Conservation (phyloP, 2,888 invertebrate species). For the Melinopterus prodromus region DNA sequence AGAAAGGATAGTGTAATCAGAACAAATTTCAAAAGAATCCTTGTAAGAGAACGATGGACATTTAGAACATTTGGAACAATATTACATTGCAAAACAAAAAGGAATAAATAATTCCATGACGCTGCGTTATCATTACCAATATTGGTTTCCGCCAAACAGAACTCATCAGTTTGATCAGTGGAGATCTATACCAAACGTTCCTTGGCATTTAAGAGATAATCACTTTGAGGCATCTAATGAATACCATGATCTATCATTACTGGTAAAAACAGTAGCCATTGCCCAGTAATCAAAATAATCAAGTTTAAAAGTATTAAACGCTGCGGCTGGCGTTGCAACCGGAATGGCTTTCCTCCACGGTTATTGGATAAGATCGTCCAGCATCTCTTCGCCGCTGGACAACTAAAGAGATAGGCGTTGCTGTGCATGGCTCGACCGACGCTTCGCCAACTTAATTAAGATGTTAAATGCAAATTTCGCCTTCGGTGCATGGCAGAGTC, state of each 20-base stretch:
- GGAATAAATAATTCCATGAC: too few relatives aligned
- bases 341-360: conserved; percentile 27
- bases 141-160: too few relatives aligned
- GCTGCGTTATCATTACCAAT: too few relatives aligned
- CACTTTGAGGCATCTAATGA: too few relatives aligned
- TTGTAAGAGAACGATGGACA: too few relatives aligned
- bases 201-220: too few relatives aligned
- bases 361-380: conserved; percentile 14
- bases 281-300: background rate
- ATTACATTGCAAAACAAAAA: too few relatives aligned
- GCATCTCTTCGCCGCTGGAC: background rate
- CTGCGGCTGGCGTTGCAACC: conserved; percentile 19
- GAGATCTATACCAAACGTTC: too few relatives aligned
- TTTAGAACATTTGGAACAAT: too few relatives aligned
- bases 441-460: conserved; percentile 56
- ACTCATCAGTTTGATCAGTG: too few relatives aligned
- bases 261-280: conserved; percentile 30
- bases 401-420: conserved; percentile 54
- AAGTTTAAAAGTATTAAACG: background rate
- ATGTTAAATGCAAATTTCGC: conserved; percentile 55
- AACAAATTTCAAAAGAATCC: too few relatives aligned
- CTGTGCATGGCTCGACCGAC: conserved; percentile 49
- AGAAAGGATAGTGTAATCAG: too few relatives aligned
- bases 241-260: background rate
- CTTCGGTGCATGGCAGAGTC: conserved; percentile 11